Evolutionary conservation across 2,797 vertebrate species (phyloP).

Genomic region (Acrossocheilus wenchowensis): DNA sequence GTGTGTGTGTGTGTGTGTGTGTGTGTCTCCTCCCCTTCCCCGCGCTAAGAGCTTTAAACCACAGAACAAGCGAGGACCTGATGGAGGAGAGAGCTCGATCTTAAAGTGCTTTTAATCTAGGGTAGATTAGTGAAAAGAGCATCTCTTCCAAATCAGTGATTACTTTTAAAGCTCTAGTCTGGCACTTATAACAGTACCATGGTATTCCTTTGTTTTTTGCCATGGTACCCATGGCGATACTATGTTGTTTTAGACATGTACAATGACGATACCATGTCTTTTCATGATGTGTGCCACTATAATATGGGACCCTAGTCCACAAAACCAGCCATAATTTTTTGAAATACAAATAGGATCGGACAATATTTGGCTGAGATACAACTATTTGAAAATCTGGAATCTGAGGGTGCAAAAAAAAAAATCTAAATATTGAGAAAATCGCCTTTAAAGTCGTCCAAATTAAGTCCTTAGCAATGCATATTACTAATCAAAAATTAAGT

Average conservation of each 20-base stretch:
- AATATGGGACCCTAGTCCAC: too few relatives aligned
- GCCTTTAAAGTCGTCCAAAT: too few relatives aligned
- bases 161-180: background rate
- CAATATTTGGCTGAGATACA: too few relatives aligned
- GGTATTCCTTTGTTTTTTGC: background rate
- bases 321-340: too few relatives aligned
- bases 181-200: background rate
- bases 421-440: too few relatives aligned
- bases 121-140: conserved; percentile 47
- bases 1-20: conserved; percentile 40
- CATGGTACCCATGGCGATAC: background rate
- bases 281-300: background rate
- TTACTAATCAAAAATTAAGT: too few relatives aligned
- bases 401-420: too few relatives aligned
- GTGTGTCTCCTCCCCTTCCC: conserved; percentile 64
- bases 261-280: background rate
- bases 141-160: conserved; percentile 19
- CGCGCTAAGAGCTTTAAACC: conserved; percentile 40
- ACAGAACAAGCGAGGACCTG: conserved; percentile 58
- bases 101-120: conserved; percentile 55
- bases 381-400: too few relatives aligned
- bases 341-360: too few relatives aligned
- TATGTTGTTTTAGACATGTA: background rate
- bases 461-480: too few relatives aligned
- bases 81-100: conserved; percentile 27